Conservation (phyloP, 2,888 invertebrate species). For the Nipponacmea schrenckii region DNA sequence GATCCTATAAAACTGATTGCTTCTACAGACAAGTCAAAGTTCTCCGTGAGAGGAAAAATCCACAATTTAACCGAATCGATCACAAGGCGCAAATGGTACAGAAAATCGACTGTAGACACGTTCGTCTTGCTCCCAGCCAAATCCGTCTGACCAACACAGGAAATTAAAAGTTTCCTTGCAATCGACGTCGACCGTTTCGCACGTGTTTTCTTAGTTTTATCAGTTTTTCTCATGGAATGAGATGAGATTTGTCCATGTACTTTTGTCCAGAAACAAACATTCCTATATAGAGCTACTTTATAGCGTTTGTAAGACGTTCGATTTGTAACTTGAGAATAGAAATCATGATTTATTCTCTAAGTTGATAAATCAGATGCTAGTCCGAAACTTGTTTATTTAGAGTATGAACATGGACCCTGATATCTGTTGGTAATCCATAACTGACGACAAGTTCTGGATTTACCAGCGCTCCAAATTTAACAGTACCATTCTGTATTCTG, state of each 20-base stretch:
- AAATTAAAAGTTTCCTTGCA: slow-evolving; percentile 4
- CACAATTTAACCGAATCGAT: slow-evolving; percentile 1
- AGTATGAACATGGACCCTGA: too few species aligned
- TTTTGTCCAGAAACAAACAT: background rate
- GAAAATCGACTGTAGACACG: background rate
- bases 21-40: background rate
- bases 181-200: slow-evolving; percentile 1
- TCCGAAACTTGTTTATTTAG: too few species aligned
- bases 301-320: background rate
- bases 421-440: too few species aligned
- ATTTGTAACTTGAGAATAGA: too few species aligned
- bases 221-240: background rate
- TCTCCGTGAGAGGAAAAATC: background rate
- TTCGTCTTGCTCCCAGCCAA: slow-evolving; percentile 1
- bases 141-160: slow-evolving; percentile 1
- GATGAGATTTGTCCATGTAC: background rate
- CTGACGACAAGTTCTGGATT: too few species aligned
- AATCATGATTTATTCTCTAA: too few species aligned
- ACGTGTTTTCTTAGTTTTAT: background rate
- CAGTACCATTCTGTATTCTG: too few species aligned
- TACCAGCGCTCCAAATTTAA: too few species aligned
- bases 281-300: slow-evolving; percentile 3
- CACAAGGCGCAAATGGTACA: background rate
- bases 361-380: too few species aligned
- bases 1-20: slow-evolving; percentile 6